These are phyloP conservation scores for Quadroppia sp. DNA, from an alignment of 2,888 invertebrate species.

Conservation along the genomic window DNA sequence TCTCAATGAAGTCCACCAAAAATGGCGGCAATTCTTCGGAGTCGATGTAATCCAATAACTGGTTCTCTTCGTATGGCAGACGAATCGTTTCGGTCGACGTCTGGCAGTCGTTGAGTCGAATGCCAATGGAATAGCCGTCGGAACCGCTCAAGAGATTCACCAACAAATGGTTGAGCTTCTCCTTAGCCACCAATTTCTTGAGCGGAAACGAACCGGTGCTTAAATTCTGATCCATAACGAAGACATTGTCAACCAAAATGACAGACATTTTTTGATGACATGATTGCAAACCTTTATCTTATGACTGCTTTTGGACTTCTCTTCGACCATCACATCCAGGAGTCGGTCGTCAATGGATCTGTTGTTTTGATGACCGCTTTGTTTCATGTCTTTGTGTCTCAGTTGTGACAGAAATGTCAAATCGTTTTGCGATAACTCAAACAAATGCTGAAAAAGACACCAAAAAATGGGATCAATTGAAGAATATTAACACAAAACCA, in stretches of 20 bases:
- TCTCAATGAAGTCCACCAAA: slow-evolving; percentile 74
- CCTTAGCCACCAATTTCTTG: slow-evolving; percentile 76
- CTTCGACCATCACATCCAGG: slow-evolving; percentile 8
- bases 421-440: slow-evolving; percentile 29
- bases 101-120: slow-evolving; percentile 45
- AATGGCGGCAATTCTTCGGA: slow-evolving; percentile 84
- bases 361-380: not conserved
- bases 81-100: slow-evolving; percentile 48
- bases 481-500: too few relatives aligned
- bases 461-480: not conserved
- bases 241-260: not conserved
- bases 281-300: slow-evolving; percentile 11
- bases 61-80: slow-evolving; percentile 73
- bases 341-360: slow-evolving; percentile 9
- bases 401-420: slow-evolving; percentile 27
- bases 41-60: slow-evolving; percentile 78
- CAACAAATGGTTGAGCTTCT: slow-evolving; percentile 80
- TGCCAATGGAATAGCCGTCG: slow-evolving; percentile 71
- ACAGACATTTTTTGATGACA: not conserved
- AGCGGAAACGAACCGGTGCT: slow-evolving; percentile 52
- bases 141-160: slow-evolving; percentile 86
- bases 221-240: not conserved
- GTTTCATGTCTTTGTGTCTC: slow-evolving; percentile 7
- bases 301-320: not conserved
- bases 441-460: not conserved